Evolutionary conservation across 2,888 invertebrate species (phyloP).

Genomic region (Agrochola litura): DNA sequence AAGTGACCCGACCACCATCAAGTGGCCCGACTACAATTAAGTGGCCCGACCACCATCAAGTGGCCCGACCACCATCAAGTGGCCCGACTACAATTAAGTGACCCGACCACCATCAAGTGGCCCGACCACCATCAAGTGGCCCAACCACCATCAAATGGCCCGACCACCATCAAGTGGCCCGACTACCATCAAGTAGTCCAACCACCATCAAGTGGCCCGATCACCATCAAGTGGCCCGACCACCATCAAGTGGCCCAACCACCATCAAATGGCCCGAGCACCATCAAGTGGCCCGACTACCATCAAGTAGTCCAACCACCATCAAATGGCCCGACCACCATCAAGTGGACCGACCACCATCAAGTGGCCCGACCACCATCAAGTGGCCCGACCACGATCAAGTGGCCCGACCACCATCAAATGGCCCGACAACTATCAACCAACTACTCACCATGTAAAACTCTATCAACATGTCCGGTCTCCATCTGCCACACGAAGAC

Average conservation of each 20-base stretch:
- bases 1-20: background rate
- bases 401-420: background rate
- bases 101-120: background rate
- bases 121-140: background rate
- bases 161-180: background rate
- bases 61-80: too few relatives aligned
- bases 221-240: too few relatives aligned
- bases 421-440: background rate
- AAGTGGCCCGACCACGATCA: background rate
- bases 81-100: too few relatives aligned
- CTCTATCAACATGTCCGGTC: conserved; percentile 98
- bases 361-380: too few relatives aligned
- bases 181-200: too few relatives aligned
- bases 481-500: conserved; percentile 99
- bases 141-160: background rate
- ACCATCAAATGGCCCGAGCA: background rate
- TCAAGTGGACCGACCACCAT: too few relatives aligned
- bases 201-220: too few relatives aligned
- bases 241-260: too few relatives aligned
- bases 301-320: too few relatives aligned
- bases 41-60: too few relatives aligned
- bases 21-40: background rate
- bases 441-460: conserved; percentile 93
- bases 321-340: too few relatives aligned
- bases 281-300: too few relatives aligned